A percentile compares a stretch with the other conserved stretches of the same genome.
Conservation (phyloP, 1,140 invertebrate genomes). For the Vanessa atalanta region DNA sequence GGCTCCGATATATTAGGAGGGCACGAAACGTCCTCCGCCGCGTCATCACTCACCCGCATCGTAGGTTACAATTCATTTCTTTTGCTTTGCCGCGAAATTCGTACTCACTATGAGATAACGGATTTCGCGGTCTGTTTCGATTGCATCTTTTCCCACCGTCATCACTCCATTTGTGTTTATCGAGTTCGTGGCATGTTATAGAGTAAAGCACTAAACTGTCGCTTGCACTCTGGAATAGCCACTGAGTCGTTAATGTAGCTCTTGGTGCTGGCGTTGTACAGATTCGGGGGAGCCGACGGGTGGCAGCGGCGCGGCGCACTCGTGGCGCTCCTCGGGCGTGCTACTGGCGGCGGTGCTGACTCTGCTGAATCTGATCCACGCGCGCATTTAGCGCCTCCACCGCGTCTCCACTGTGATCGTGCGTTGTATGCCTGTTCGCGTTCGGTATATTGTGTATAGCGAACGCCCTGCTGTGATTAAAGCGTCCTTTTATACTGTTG, state of each 20-base stretch:
- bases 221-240: constrained; percentile 10
- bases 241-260: neutral
- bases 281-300: constrained; percentile 54
- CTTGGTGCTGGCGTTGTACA: constrained; percentile 42
- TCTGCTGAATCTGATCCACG: constrained; percentile 31
- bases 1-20: constrained; percentile 67
- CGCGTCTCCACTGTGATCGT: constrained; percentile 69
- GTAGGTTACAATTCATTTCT: constrained; percentile 76
- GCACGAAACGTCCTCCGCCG: constrained; percentile 68
- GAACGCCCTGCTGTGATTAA: constrained; percentile 71
- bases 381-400: constrained; percentile 39
- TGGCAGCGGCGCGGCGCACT: constrained; percentile 40
- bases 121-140: constrained; percentile 12
- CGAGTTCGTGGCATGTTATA: constrained; percentile 28
- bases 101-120: neutral
- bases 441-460: constrained; percentile 77
- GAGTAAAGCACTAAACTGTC: constrained; percentile 22
- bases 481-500: constrained; percentile 72
- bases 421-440: constrained; percentile 60
- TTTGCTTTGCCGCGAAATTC: constrained; percentile 49
- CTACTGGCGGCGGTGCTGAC: constrained; percentile 29
- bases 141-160: constrained; percentile 23
- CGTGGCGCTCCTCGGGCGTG: neutral
- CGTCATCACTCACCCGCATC: constrained; percentile 68
- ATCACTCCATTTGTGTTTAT: constrained; percentile 32